Evolutionary conservation across 2,888 invertebrate genomes (phyloP), one percentile per base, ranked within the genome.

Genomic region (Brassicogethes aeneus): DNA sequence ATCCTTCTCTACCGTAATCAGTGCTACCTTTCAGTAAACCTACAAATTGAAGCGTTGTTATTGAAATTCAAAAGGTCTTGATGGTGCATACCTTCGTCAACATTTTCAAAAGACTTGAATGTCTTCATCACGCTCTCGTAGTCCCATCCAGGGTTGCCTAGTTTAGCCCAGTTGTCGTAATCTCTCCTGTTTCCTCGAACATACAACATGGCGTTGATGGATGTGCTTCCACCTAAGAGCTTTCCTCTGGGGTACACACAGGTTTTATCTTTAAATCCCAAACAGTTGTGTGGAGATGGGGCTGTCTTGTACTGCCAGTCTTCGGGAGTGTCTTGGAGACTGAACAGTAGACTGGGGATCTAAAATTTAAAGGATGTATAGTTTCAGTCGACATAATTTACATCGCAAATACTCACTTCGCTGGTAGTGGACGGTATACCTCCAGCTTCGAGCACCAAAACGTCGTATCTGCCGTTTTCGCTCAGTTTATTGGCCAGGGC

Each of bases 191-290:
- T 77, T 0, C 84, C 84, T 2, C 77, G 67, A 0, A 79, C 58
- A 56, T 83, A 79, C 0, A 81, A 41, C 80, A 83, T 79, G 8
- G 70, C 77, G 60, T 84, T 84, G 2, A 80, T 70, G 0, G 70
- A 68, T 10, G 79, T 77, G 1, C 73, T 70, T 0, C 85, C 85
- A 0, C 85, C 85, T 13, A 80, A 62, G 10, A 74, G 73, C 56
- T 81, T 80, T 0, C 79, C 79, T 14, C 76, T 66, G 0, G 75
- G 70, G 75, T 75, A 79, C 36, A 57, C 62, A 52, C 77, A 76
- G 5, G 53, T 41, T 13, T 59, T 56, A 5, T 60, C 53, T 10
- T 51, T 56, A 38, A 60, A 52, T 1, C 69, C 64, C 16, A 62
- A 52, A 41, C 73, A 71, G 14, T 58, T 58, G 2, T 52, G 50